Evolutionary conservation across 2,888 invertebrate genomes (phyloP).

Genomic region (Eilema sororculum): DNA sequence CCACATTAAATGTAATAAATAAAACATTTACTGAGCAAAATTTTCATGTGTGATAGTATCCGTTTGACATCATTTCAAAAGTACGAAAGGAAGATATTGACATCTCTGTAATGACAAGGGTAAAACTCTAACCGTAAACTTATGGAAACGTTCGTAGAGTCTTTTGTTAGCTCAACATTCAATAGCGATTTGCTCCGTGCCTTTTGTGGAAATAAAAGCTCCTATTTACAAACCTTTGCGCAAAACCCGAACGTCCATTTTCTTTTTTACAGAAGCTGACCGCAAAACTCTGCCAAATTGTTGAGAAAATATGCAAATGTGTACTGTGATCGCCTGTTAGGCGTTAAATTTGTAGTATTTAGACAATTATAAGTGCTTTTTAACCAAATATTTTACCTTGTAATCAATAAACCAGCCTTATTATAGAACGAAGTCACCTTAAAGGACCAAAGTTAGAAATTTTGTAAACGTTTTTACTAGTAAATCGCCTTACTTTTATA

Average conservation of each 20-base stretch:
- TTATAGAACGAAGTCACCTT: conserved; percentile 70
- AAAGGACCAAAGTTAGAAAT: conserved; percentile 80
- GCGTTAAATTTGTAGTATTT: conserved; percentile 72
- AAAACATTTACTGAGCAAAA: neutral
- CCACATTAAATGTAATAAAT: neutral
- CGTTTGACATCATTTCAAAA: conserved; percentile 17
- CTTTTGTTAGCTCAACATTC: conserved; percentile 44
- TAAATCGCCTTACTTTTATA: conserved; percentile 80
- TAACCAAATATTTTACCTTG: conserved; percentile 72
- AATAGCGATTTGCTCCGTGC: conserved; percentile 32
- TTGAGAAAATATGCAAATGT: conserved; percentile 47
- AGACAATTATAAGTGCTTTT: conserved; percentile 72
- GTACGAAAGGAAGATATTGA: conserved; percentile 25
- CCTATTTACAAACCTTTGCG: conserved; percentile 36
- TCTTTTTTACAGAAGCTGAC: conserved; percentile 50
- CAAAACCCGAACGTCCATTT: conserved; percentile 27
- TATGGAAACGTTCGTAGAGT: conserved; percentile 28
- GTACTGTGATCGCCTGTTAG: conserved; percentile 79
- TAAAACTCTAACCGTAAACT: conserved; percentile 28
- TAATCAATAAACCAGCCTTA: conserved; percentile 78
- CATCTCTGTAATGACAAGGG: conserved; percentile 40
- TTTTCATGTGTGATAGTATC: conserved; percentile 18
- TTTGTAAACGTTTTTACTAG: conserved; percentile 75
- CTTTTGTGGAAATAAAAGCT: conserved; percentile 48
- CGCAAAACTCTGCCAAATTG: conserved; percentile 50